Conservation (phyloP, 37 sponge, comb jelly and placozoan genomes). For the Cladorhizidae sp. region DNA sequence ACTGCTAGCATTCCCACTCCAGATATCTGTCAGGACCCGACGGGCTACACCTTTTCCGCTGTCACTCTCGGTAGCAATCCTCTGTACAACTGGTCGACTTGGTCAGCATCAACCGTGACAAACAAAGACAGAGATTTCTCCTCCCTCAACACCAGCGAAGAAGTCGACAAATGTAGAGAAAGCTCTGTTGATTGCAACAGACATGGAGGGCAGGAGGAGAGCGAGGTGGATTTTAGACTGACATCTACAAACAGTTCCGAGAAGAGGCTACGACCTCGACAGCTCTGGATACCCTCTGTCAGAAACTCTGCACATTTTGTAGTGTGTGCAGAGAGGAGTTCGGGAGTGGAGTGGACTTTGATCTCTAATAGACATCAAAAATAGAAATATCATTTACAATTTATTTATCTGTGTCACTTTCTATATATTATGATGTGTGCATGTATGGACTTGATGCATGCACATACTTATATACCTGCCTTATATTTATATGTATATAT, state of each 20-base stretch:
- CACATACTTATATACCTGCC: too few relatives aligned
- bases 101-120: not conserved
- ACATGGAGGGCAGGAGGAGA: not conserved
- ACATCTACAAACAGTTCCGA: not conserved
- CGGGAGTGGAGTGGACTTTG: too few relatives aligned
- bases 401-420: too few relatives aligned
- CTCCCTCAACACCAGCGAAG: not conserved
- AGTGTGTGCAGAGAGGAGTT: too few relatives aligned
- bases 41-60: constrained; percentile 1
- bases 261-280: not conserved
- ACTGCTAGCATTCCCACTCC: not conserved
- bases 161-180: not conserved
- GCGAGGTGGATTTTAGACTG: not conserved
- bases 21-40: not conserved
- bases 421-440: too few relatives aligned
- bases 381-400: too few relatives aligned
- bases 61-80: constrained; percentile 4
- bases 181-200: not conserved
- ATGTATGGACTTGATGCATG: too few relatives aligned
- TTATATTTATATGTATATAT: too few relatives aligned
- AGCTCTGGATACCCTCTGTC: not conserved
- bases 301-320: not conserved
- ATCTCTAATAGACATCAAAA: too few relatives aligned
- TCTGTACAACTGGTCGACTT: not conserved
- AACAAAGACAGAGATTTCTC: not conserved